Base-by-base conservation (phyloP, 2,113 vertebrate genomes). In the Anarrhichthys ocellatus region DNA sequence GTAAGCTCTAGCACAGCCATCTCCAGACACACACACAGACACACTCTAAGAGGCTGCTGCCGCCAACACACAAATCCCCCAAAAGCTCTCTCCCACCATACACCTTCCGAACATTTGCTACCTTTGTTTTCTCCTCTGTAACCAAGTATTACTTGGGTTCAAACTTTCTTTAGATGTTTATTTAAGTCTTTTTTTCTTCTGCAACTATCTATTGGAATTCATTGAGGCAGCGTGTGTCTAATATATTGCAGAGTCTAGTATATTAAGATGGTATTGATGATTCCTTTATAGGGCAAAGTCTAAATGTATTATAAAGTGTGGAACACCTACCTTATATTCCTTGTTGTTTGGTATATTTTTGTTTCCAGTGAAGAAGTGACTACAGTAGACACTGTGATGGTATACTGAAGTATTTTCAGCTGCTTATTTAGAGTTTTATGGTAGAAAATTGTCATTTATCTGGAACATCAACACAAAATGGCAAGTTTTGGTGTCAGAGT, bases 1-100 rank as follows among this genome's bases (percentile, higher is more conserved):
- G 95, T 94, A 95, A 93, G 89, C 91, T 82, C 76, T 91, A 88
- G 90, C 61, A 52, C 85, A 90, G 69, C 83, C 79, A 89, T 85
- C 81, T 80, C 61, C 80, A 73, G 61, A 89, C 84, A 73, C 73
- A 84, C 80, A 65, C 81, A 27, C 64, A 44, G 15, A 54, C 44
- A 70, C 52, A 40, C 58, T 73, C 64, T 72, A 72, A 88, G 79
- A 87, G n/a, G 29, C 63, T 79, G n/a, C 56, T 82, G 73, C 40
- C 4, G 50, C 76, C 24, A 84, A 81, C 67, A 84, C 87, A 81
- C 58, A 58, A 78, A 82, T 85, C 74, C 76, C 40, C 70, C 62
- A 66, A 90, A 84, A 54, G 46, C 64, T 76, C 44, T 79, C 65
- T 77, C 29, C 32, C 59, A 67, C 48, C 75, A 40, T 22, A 50